Conservation (phyloP, 1,140 invertebrate species). For the Zaprionus ghesquierei region DNA sequence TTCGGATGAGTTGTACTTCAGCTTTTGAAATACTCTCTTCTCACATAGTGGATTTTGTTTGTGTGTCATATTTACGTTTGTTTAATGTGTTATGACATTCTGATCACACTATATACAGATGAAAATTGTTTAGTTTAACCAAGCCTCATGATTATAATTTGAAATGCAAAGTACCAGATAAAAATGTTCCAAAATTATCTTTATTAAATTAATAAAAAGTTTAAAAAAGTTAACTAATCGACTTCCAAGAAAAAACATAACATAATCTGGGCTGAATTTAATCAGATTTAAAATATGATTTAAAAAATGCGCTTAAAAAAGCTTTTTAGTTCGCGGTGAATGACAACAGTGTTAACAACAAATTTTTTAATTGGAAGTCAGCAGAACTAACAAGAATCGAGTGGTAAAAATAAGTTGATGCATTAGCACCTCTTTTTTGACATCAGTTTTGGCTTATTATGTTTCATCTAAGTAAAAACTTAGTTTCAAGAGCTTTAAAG, state of each 20-base stretch:
- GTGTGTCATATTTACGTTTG: constrained; percentile 59
- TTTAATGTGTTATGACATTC: constrained; percentile 57
- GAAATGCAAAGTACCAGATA: background rate
- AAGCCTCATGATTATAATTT: constrained; percentile 48
- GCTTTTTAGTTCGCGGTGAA: constrained; percentile 34
- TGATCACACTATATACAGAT: constrained; percentile 11
- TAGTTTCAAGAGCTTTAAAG: constrained; percentile 32
- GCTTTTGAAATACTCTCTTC: background rate
- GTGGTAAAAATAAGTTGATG: constrained; percentile 54
- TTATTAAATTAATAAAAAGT: background rate
- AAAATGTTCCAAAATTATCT: background rate
- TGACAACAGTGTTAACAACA: constrained; percentile 31
- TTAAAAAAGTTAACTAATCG: no score
- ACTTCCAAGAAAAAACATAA: no score
- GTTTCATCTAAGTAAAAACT: constrained; percentile 44
- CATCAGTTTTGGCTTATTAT: background rate
- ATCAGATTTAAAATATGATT: background rate
- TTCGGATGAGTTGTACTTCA: constrained; percentile 14
- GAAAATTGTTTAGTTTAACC: constrained; percentile 48
- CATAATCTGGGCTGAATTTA: no score
- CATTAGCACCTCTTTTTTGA: background rate
- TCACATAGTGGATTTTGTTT: constrained; percentile 7
- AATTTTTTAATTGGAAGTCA: background rate
- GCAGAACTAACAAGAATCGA: background rate
- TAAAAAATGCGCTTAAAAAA: constrained; percentile 26